Conservation (phyloP, 2,113 vertebrate genomes). For the Stictonetta naevosa region DNA sequence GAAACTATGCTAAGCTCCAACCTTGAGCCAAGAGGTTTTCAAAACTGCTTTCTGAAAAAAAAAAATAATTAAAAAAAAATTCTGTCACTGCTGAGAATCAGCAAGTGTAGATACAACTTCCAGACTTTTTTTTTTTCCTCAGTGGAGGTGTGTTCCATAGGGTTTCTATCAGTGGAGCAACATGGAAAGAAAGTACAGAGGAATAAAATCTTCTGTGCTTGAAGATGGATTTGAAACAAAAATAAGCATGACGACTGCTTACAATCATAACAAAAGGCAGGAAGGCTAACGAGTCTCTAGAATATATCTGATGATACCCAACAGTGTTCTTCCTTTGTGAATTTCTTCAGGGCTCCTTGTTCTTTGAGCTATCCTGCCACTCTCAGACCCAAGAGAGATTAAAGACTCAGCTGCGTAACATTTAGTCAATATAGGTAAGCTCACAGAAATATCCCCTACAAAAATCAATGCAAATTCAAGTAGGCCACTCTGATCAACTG, state of each 20-base stretch:
- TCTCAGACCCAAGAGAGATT: not conserved
- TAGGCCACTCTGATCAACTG: not conserved
- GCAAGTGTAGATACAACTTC: not conserved
- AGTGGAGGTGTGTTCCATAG: not conserved
- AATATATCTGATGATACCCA: not conserved
- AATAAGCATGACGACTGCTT: fast-evolving
- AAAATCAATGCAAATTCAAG: slow-evolving; percentile 48
- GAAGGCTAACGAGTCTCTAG: not conserved
- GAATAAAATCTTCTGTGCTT: not conserved
- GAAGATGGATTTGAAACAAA: not conserved
- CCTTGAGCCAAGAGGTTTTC: not conserved
- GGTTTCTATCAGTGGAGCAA: not conserved
- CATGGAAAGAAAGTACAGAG: not conserved
- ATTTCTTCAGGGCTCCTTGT: slow-evolving; percentile 15
- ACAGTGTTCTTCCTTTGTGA: not conserved
- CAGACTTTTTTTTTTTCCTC: not conserved
- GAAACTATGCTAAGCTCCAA: not conserved
- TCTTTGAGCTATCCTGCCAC: not conserved
- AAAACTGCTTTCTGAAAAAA: not conserved
- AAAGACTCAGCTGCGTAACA: slow-evolving; percentile 11
- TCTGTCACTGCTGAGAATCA: not conserved
- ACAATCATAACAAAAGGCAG: not conserved
- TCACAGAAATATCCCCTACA: slow-evolving; percentile 22
- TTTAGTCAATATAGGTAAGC: slow-evolving; percentile 43
- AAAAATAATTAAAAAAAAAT: not conserved